Evolutionary conservation across 1,140 invertebrate species (phyloP), one percentile per base, ranked within the genome.

Genomic region (Anoplophora glabripennis): DNA sequence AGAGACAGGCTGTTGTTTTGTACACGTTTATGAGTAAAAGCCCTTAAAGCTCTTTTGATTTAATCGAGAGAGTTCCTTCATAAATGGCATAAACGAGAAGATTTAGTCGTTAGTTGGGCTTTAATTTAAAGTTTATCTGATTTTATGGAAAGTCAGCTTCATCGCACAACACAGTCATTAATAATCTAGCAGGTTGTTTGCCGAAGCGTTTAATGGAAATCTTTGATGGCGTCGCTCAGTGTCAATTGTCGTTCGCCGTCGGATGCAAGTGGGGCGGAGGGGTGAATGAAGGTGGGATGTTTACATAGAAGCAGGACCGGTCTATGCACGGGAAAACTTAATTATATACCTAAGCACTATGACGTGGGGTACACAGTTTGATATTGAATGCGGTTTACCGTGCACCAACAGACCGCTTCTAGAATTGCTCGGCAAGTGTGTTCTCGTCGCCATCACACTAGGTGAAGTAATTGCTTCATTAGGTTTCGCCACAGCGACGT

Each of bases 331-430:
- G 48, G 54, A 49, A 68, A 68, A 68, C 64, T 68, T 64, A 68
- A 68, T 68, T 68, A 68, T 66, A 66, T 59, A 35, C 58, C 35
- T 40, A 48, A 55, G 63, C 49, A 54, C 51, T 36, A 51, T 14
- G 34, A 48, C 37, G 28, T 15, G 28, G 44, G 15, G 17, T n/a
- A 17, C 17, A 28, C 15, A 38, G 45, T 66, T 61, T 58, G 66
- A 74, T 65, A 71, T 70, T 73, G 66, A 72, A 70, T 64, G 62
- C 47, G 64, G 57, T 63, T 65, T 53, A 36, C 51, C 48, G 52
- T 55, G 42, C 53, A 58, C 55, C 63, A 61, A 51, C 59, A 44
- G 37, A 47, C 12, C 45, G 42, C 52, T 49, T 53, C 34, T 53
- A n/a, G 58, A 52, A 57, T 60, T 60, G 11, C 38, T 40, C 11